These are phyloP conservation scores for Rhizoglyphus robini DNA, from an alignment of 1,140 invertebrate genomes.

Conservation along the genomic window DNA sequence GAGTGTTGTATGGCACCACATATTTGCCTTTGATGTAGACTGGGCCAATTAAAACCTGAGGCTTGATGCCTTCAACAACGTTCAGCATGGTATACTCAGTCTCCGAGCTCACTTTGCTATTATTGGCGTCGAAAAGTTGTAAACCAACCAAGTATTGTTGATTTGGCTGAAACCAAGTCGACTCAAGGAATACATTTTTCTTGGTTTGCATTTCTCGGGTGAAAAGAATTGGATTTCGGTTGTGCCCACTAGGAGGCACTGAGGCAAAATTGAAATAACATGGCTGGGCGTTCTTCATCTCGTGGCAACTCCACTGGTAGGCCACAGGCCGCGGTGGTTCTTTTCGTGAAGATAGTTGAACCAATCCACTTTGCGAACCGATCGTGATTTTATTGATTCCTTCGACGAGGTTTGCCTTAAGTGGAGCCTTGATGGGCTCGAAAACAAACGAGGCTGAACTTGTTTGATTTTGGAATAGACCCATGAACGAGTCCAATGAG, in stretches of 20 bases:
- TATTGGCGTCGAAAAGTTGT: constrained; percentile 25
- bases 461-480: constrained; percentile 15
- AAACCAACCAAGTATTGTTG: constrained; percentile 23
- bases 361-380: constrained; percentile 17
- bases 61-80: constrained; percentile 23
- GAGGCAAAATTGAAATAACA: constrained; percentile 18
- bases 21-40: constrained; percentile 19
- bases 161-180: constrained; percentile 22
- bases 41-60: constrained; percentile 23
- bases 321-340: neutral
- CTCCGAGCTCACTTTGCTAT: constrained; percentile 21
- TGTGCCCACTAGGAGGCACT: neutral
- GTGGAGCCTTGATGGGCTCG: neutral
- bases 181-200: neutral
- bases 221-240: constrained; percentile 20
- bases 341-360: neutral
- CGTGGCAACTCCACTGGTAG: constrained; percentile 27
- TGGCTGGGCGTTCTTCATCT: constrained; percentile 20
- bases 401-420: constrained; percentile 15
- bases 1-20: constrained; percentile 16
- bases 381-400: constrained; percentile 19
- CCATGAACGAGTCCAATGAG: constrained; percentile 18
- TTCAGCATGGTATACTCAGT: constrained; percentile 21
- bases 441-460: constrained; percentile 15
- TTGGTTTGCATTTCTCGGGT: constrained; percentile 17